A percentile compares a stretch with the other conserved stretches of the same genome.
These are phyloP conservation scores for Ophiothrix spiculata DNA, from an alignment of 35 echinoderm and acorn worm species.

Conservation along the genomic window DNA sequence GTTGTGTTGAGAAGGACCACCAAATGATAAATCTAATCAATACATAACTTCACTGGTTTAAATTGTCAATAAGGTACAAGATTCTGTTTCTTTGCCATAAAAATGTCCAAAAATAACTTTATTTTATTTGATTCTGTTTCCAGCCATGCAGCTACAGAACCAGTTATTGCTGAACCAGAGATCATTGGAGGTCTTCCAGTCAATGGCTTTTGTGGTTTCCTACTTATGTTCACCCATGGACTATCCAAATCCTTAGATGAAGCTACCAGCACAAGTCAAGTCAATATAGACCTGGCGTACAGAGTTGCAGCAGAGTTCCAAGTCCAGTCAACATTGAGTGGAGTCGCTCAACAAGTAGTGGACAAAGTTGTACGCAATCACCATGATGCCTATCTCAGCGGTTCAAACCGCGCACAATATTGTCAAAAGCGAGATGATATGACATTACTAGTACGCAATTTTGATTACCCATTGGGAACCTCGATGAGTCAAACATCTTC, in stretches of 20 bases:
- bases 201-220: slow-evolving; percentile 53
- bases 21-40: too few species aligned
- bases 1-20: too few species aligned
- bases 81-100: too few species aligned
- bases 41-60: too few species aligned
- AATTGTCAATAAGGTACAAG: too few species aligned
- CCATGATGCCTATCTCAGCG: slow-evolving; percentile 76
- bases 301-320: slow-evolving; percentile 80
- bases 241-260: slow-evolving; percentile 74
- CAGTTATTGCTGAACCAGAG: slow-evolving; percentile 91
- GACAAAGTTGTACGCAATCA: slow-evolving; percentile 92
- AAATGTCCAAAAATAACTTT: too few species aligned
- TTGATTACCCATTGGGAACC: slow-evolving; percentile 71
- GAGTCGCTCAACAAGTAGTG: slow-evolving; percentile 87
- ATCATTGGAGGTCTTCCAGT: slow-evolving; percentile 74
- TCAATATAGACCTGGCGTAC: slow-evolving; percentile 78
- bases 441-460: slow-evolving; percentile 85
- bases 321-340: slow-evolving; percentile 76
- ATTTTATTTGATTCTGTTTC: too few species aligned
- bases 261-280: slow-evolving; percentile 61
- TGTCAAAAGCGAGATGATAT: slow-evolving; percentile 87
- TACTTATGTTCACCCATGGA: slow-evolving; percentile 90
- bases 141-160: slow-evolving; percentile 77
- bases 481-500: slow-evolving; percentile 1
- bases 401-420: slow-evolving; percentile 23